Conservation (phyloP, 1,140 invertebrate species). For the Nephotettix cincticeps region DNA sequence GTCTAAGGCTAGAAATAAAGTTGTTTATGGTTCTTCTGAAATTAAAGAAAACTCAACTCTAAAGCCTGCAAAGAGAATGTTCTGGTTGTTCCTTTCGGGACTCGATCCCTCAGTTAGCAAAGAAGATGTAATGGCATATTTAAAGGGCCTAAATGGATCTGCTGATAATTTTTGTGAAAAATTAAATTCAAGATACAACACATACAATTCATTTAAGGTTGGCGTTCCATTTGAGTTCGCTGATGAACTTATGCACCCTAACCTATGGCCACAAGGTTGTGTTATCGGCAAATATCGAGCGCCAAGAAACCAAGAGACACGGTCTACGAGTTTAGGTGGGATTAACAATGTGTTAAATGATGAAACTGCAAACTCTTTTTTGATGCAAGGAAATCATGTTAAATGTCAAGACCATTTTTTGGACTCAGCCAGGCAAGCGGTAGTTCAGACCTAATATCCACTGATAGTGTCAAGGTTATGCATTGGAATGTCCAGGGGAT, state of each 20-base stretch:
- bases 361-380: too few relatives aligned
- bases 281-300: too few relatives aligned
- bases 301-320: too few relatives aligned
- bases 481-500: constrained; percentile 7
- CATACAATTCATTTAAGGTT: background rate
- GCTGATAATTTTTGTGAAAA: background rate
- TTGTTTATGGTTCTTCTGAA: background rate
- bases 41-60: background rate
- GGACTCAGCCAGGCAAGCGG: background rate
- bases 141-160: too few relatives aligned
- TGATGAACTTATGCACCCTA: background rate
- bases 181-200: background rate
- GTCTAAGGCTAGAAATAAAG: background rate
- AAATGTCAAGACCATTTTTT: background rate
- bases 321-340: too few relatives aligned
- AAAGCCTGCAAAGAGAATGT: background rate
- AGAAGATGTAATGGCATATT: background rate
- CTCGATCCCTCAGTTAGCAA: background rate
- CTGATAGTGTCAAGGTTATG: background rate
- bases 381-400: too few relatives aligned
- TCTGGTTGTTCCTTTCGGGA: background rate
- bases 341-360: too few relatives aligned
- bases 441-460: background rate
- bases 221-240: background rate
- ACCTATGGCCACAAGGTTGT: too few relatives aligned